Percentiles rank a stretch among this genome's conserved stretches.
These are phyloP conservation scores for Hirtodrosophila alboralis DNA, from an alignment of 2,888 invertebrate species.

Conservation along the genomic window DNA sequence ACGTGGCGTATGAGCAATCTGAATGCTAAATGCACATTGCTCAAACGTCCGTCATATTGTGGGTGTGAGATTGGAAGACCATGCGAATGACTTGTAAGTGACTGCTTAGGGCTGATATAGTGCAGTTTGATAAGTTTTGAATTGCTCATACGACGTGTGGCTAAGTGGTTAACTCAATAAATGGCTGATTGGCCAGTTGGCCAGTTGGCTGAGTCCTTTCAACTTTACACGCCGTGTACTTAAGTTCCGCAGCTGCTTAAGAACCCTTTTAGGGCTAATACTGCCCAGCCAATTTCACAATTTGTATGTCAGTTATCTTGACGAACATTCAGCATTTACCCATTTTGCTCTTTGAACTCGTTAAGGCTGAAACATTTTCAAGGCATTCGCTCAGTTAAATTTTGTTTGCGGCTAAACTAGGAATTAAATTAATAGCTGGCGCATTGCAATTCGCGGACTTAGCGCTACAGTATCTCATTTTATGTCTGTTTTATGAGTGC, in stretches of 20 bases:
- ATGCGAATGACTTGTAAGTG: constrained; percentile 23
- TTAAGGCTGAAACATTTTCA: constrained; percentile 32
- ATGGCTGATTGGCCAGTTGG: constrained; percentile 21
- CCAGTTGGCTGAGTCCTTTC: constrained; percentile 17
- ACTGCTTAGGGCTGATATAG: constrained; percentile 5
- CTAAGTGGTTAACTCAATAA: constrained; percentile 20
- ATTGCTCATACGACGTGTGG: constrained; percentile 16
- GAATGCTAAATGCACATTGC: constrained; percentile 46
- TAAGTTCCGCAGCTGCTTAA: constrained; percentile 3
- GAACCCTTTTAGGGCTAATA: background rate
- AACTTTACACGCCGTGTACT: constrained; percentile 15
- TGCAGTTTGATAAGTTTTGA: background rate
- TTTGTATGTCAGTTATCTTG: constrained; percentile 2
- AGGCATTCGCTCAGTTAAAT: constrained; percentile 47
- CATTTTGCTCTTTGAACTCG: constrained; percentile 46
- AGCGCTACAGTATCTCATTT: constrained; percentile 57
- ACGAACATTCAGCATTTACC: constrained; percentile 10
- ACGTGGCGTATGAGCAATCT: constrained; percentile 52
- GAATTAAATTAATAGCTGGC: constrained; percentile 70
- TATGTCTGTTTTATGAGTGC: constrained; percentile 54
- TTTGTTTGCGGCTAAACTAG: constrained; percentile 30
- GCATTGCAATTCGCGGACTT: constrained; percentile 57
- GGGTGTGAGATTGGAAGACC: constrained; percentile 2
- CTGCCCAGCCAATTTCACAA: constrained; percentile 1
- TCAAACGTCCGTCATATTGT: constrained; percentile 45